phyloP scores from a whole-genome alignment of 2,113 vertebrate genomes.

The Spheniscus mendiculus region DNA sequence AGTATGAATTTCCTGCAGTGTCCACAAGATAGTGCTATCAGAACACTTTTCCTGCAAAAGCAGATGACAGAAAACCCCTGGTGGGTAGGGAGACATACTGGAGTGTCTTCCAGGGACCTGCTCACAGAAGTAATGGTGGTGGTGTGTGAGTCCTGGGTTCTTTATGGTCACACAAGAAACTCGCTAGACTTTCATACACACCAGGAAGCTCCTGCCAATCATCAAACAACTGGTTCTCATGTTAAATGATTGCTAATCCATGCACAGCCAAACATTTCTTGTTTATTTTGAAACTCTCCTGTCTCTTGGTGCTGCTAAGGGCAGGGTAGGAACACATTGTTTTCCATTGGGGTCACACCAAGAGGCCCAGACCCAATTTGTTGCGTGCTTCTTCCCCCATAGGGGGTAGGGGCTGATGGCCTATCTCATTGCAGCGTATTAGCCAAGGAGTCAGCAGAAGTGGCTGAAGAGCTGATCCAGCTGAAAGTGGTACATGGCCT shows the following conservation, averaged over 20 bases:
- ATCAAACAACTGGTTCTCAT: not conserved
- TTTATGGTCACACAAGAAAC: not conserved
- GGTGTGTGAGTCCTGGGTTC: not conserved
- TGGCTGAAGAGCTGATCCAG: conserved; percentile 79
- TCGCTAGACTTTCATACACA: not conserved
- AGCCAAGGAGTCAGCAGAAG: conserved; percentile 57
- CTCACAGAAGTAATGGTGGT: not conserved
- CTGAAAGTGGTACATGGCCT: conserved; percentile 78
- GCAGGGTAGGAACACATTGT: not conserved
- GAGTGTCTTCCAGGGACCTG: not conserved
- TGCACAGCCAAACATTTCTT: not conserved
- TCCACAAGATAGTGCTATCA: conserved; percentile 48
- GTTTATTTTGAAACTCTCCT: not conserved
- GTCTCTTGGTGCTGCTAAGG: not conserved
- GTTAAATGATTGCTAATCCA: not conserved
- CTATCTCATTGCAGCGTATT: conserved; percentile 70
- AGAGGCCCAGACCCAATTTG: not conserved
- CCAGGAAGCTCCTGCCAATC: not conserved
- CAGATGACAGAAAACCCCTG: not conserved
- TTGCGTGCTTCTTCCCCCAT: not conserved
- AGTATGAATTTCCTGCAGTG: not conserved
- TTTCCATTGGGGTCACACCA: not conserved
- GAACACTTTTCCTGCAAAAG: not conserved
- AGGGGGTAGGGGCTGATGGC: not conserved
- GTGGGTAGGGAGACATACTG: not conserved